Base-by-base conservation (phyloP, 2,888 invertebrate species). In the Micoletzkya japonica region DNA sequence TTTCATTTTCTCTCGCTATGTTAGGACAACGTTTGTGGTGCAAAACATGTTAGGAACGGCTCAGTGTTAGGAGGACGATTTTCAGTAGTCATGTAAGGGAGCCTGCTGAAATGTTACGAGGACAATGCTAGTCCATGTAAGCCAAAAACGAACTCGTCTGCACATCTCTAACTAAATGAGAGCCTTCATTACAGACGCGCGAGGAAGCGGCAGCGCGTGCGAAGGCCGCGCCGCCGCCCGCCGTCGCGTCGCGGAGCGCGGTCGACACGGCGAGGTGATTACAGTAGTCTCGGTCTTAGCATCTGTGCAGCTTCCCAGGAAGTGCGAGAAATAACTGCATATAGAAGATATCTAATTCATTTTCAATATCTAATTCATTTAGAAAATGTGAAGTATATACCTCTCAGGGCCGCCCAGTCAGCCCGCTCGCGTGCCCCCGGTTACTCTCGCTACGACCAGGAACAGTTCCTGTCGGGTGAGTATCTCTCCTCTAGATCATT, bases 401-500 rank as follows among this genome's bases (percentile, higher is more conserved):
- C n/a, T n/a, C n/a, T n/a, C 20, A 10, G 24, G n/a, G 52, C 50
- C 36, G 69, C 60, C 34, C 59, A 59, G 24, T 59, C 69, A 30
- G 49, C 28, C 14, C 44, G 56, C 6, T 20, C 54, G 36, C 30
- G 52, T 37, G 17, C 64, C 2, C 50, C 37, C 28, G 50, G 52
- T 14, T 68, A 61, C 30, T 70, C 59, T 30, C 70, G 98, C 90
- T 98, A 98, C 89, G 96, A 96, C 90, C 98, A 98, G 89, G 98
- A 98, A 89, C 90, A 94, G 84, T 97, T 97, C 87, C 92, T 74
- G 30, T 74, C 73, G 54, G 76, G 64, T 28, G 1, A 32, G 44
- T 34, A 6, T 10, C 4, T 1, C 32, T 30, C 3, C 4, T 28
- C 10, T 28, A 2, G n/a, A 10, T 30, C 32, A 1, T 56, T 56